Conservation (phyloP, 2,113 vertebrate genomes). For the Panthera leo region DNA sequence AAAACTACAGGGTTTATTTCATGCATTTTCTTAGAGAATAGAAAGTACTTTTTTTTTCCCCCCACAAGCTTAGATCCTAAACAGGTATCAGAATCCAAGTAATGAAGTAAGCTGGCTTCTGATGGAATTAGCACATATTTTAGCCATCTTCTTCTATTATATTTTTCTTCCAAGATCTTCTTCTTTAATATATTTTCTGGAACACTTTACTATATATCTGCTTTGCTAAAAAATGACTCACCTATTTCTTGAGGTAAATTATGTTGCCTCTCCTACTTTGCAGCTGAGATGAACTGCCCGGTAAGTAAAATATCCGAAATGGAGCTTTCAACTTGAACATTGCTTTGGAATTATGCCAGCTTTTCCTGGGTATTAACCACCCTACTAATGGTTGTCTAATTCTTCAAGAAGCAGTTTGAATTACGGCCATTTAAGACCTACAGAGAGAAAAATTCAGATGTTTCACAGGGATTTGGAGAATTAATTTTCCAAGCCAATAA, state of each 20-base stretch:
- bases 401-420: background rate
- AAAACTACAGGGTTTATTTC: background rate
- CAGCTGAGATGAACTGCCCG: background rate
- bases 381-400: background rate
- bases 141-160: background rate
- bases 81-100: background rate
- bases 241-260: background rate
- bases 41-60: background rate
- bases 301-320: background rate
- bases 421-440: slow-evolving; percentile 25
- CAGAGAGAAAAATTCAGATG: background rate
- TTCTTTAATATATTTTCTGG: background rate
- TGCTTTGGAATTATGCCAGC: background rate
- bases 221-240: background rate
- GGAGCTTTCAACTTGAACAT: background rate
- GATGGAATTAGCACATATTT: background rate
- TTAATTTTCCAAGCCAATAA: background rate
- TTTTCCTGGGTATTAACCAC: background rate
- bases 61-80: background rate
- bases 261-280: background rate
- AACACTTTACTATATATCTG: background rate
- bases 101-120: background rate
- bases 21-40: background rate
- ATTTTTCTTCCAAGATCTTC: background rate
- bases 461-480: background rate